Evolutionary conservation across 2,888 invertebrate species (phyloP).

Genomic region (Tenthredo notha): DNA sequence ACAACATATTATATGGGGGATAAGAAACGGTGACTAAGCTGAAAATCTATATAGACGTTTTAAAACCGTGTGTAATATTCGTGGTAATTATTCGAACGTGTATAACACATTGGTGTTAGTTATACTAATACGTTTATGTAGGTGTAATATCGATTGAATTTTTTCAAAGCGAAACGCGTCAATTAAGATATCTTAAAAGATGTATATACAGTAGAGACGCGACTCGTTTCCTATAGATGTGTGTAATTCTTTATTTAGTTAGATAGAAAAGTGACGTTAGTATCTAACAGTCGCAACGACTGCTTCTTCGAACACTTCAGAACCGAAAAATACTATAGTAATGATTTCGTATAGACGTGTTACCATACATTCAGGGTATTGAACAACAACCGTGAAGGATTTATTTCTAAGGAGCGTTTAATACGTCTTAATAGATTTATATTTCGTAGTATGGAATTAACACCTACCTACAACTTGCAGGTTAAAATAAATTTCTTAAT

Average conservation of each 20-base stretch:
- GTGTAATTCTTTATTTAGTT: neutral
- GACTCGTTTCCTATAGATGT: neutral
- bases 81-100: neutral
- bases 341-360: neutral
- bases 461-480: neutral
- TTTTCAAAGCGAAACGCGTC: slow-evolving; percentile 40
- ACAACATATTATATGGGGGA: neutral
- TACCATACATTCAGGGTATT: neutral
- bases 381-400: neutral
- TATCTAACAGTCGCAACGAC: neutral
- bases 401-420: slow-evolving; percentile 11
- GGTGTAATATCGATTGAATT: slow-evolving; percentile 33
- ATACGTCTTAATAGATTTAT: slow-evolving; percentile 19
- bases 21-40: neutral
- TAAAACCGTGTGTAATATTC: neutral
- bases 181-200: slow-evolving; percentile 34
- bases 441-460: neutral
- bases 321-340: neutral
- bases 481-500: neutral
- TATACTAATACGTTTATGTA: neutral
- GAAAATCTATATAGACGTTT: neutral
- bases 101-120: neutral
- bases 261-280: neutral
- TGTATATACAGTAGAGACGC: neutral
- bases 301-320: neutral